Base-by-base conservation (phyloP, 2,888 invertebrate species). In the Lasioglossum marginatum region DNA sequence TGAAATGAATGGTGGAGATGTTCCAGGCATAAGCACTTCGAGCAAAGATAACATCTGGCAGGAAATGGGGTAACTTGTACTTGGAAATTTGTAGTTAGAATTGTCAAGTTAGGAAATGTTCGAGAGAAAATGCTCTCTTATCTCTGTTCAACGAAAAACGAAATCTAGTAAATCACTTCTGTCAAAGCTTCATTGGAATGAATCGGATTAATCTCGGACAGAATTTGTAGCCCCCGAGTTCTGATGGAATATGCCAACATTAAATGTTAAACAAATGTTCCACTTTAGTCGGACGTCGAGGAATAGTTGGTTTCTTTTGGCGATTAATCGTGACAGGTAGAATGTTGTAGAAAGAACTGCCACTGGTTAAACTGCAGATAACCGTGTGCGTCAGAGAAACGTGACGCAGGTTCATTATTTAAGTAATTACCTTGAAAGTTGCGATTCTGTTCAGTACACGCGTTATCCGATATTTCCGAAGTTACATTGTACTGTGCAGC, bases 351-450 rank as follows among this genome's bases (percentile, higher is more conserved):
- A 68, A 37, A 68, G 37, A 70, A 70, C 23, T n/a, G 40, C 5
- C 23, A 14, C 37, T 37, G 70, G 70, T 37, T 70, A 40, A 70
- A 40, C 37, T 14, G 23, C 4, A n/a, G 40, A 40, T 70, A 70
- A 70, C n/a, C n/a, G 37, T 23, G 37, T n/a, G 40, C 40, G 37
- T 40, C 37, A 37, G 40, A 14, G 37, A 10, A n/a, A 37, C n/a
- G 70, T 40, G 40, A 40, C 70, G 40, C 40, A 40, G 63, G 23
- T 40, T 40, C 37, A 70, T 70, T 70, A 70, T 70, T 37, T n/a
- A n/a, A 40, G n/a, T n/a, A 40, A 70, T 70, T 70, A 70, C 40
- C 70, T 70, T 40, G 70, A 70, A 70, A 70, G n/a, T 70, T 70
- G n/a, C 23, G 70, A 70, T 40, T 12, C 37, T 4, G 70, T 12